phyloP scores from a whole-genome alignment of 2,113 vertebrate species.

The Hepsetus odoe region DNA sequence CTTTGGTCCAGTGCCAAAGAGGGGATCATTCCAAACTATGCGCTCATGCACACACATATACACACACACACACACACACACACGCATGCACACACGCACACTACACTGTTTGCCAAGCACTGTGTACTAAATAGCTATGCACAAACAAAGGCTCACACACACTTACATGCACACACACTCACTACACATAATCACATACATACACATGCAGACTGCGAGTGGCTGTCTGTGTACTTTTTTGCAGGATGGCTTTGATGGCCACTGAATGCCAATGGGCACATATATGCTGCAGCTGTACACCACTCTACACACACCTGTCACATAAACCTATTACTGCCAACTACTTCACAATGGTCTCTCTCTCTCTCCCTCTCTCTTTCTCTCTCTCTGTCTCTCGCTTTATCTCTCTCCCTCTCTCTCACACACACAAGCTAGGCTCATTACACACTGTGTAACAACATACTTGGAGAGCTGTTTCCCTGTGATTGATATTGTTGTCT shows the following conservation, averaged over 20 bases:
- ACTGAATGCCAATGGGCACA: background rate
- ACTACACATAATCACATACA: background rate
- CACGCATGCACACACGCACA: background rate
- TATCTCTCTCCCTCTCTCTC: constrained; percentile 13
- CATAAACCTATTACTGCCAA: background rate
- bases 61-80: background rate
- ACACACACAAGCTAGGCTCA: background rate
- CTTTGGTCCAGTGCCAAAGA: constrained; percentile 22
- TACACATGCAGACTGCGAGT: background rate
- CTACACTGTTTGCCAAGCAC: constrained; percentile 8
- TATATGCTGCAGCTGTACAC: constrained; percentile 5
- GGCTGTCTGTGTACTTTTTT: background rate
- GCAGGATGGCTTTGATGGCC: background rate
- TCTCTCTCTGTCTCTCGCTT: background rate
- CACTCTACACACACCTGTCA: background rate
- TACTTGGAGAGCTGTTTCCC: too few species aligned
- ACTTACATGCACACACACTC: background rate
- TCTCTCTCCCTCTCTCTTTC: background rate
- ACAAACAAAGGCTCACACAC: background rate
- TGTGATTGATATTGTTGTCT: too few species aligned
- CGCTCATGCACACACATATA: constrained; percentile 15
- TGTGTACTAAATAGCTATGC: background rate
- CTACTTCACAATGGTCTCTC: background rate
- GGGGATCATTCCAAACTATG: constrained; percentile 1
- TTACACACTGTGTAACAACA: too few species aligned